Evolutionary conservation across 2,888 invertebrate genomes (phyloP).

Genomic region (Leucophora obtusa): DNA sequence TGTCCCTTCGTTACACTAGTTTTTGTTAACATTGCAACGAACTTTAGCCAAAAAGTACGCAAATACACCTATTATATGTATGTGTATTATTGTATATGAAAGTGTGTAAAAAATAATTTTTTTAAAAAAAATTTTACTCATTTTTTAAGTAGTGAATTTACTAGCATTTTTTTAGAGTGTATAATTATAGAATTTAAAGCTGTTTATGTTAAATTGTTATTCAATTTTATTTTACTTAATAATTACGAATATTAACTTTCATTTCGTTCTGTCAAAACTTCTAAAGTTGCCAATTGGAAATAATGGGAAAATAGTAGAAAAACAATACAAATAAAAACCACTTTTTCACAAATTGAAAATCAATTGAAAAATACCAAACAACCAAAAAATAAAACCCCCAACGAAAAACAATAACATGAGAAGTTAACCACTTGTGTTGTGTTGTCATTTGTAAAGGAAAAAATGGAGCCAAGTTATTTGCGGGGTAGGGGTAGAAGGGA

Average conservation of each 20-base stretch:
- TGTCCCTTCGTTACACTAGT: no score
- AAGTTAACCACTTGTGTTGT: constrained; percentile 51
- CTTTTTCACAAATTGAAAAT: constrained; percentile 62
- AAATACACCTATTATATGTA: no score
- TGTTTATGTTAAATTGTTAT: not conserved
- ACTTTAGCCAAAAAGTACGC: no score
- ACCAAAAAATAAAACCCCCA: constrained; percentile 27
- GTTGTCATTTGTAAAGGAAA: not conserved
- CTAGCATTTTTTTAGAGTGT: no score
- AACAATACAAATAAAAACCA: constrained; percentile 42
- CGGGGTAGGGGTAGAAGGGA: not conserved
- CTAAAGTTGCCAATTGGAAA: constrained; percentile 34
- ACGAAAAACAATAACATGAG: constrained; percentile 23
- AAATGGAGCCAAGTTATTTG: constrained; percentile 11
- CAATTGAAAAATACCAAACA: constrained; percentile 54
- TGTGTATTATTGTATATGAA: no score
- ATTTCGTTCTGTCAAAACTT: constrained; percentile 37
- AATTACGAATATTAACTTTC: constrained; percentile 32
- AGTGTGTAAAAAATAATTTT: no score
- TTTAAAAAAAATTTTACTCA: no score
- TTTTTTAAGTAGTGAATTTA: no score
- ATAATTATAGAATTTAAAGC: not conserved
- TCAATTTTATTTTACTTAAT: constrained; percentile 7
- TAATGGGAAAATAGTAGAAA: constrained; percentile 10
- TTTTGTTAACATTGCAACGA: no score